Percentiles rank a stretch among this genome's conserved stretches.
Evolutionary conservation across 2,797 vertebrate species (phyloP).

Genomic region (Alosa sapidissima): DNA sequence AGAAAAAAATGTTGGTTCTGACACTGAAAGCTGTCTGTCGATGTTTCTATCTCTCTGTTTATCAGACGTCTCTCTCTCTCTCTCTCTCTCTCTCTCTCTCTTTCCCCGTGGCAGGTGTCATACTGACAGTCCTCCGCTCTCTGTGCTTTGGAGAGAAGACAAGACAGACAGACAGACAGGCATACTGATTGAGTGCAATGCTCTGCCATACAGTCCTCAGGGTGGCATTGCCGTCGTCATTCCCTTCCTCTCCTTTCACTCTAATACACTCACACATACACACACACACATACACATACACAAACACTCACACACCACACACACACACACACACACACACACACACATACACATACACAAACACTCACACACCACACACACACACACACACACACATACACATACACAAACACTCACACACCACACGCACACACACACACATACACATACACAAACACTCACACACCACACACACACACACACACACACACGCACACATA

Average conservation of each 20-base stretch:
- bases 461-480: too few relatives aligned
- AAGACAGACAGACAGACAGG: slow-evolving; percentile 12
- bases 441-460: too few relatives aligned
- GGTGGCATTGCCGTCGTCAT: background rate
- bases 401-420: too few relatives aligned
- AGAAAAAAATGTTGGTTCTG: background rate
- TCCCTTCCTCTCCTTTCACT: background rate
- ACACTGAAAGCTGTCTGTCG: background rate
- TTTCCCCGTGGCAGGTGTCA: background rate
- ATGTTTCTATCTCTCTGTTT: background rate
- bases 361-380: too few relatives aligned
- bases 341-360: too few relatives aligned
- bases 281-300: slow-evolving; percentile 13
- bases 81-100: slow-evolving; percentile 47
- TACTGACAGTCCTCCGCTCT: background rate
- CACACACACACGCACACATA: too few relatives aligned
- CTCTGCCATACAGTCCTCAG: background rate
- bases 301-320: background rate
- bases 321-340: background rate
- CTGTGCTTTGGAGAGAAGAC: background rate
- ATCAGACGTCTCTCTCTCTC: slow-evolving; percentile 34
- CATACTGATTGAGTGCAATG: slow-evolving; percentile 17
- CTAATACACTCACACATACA: background rate
- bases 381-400: too few relatives aligned
- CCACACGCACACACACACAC: too few relatives aligned